Percentiles rank a stretch among this genome's conserved stretches.
Evolutionary conservation across 2,797 vertebrate species (phyloP).

Genomic region (Carduelis carduelis): DNA sequence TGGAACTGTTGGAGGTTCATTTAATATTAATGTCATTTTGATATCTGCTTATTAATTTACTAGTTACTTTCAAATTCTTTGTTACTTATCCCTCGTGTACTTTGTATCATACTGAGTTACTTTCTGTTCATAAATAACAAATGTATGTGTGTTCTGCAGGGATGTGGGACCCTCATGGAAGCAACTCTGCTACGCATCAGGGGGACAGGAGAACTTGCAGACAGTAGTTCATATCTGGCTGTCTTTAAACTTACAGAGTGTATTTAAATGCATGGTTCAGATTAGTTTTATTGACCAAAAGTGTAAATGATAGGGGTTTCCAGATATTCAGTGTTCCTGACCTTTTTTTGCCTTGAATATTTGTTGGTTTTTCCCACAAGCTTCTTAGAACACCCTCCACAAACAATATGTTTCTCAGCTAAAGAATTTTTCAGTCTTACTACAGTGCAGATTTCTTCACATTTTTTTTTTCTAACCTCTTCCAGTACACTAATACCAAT

Average conservation of each 20-base stretch:
- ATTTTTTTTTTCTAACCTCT: neutral
- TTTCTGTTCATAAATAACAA: neutral
- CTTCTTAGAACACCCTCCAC: neutral
- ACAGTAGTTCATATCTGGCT: neutral
- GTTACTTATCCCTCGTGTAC: neutral
- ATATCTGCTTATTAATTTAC: neutral
- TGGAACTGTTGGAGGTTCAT: neutral
- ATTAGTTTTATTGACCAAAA: neutral
- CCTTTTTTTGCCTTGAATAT: neutral
- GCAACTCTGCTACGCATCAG: neutral
- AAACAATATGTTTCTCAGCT: neutral
- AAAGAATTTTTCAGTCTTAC: neutral
- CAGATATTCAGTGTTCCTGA: neutral
- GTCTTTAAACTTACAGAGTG: neutral
- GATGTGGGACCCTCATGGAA: neutral
- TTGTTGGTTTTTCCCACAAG: neutral
- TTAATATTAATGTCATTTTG: neutral
- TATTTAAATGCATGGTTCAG: neutral
- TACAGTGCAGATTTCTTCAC: neutral
- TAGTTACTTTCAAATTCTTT: neutral
- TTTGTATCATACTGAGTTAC: neutral
- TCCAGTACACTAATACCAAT: constrained; percentile 11
- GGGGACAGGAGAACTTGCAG: neutral
- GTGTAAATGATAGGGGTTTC: neutral
- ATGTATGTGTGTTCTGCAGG: neutral